Conservation (phyloP, 2,113 vertebrate species). For the Aramus guarauna region DNA sequence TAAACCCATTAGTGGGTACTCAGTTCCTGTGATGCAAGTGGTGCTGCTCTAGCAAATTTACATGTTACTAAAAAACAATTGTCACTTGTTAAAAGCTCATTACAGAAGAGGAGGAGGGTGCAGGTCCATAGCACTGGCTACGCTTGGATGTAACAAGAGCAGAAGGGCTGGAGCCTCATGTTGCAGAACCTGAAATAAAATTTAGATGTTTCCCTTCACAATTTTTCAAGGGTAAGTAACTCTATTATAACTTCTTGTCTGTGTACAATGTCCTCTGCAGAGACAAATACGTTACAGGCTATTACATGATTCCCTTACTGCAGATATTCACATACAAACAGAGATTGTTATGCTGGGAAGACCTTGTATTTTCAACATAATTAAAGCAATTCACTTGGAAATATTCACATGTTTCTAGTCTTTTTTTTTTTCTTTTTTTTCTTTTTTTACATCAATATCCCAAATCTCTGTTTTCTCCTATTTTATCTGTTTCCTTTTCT, state of each 20-base stretch:
- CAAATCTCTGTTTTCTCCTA: not conserved
- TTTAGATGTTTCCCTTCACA: not conserved
- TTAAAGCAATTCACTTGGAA: not conserved
- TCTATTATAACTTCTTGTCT: not conserved
- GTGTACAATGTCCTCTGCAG: not conserved
- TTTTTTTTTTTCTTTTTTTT: not conserved
- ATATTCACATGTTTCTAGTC: not conserved
- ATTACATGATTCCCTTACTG: not conserved
- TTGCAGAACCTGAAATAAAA: not conserved
- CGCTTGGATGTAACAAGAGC: rapidly evolving
- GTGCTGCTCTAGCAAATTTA: not conserved
- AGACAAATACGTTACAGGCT: not conserved
- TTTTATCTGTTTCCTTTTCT: not conserved
- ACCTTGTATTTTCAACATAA: not conserved
- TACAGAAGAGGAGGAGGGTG: not conserved
- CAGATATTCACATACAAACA: not conserved
- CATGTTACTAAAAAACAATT: not conserved
- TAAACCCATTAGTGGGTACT: not conserved
- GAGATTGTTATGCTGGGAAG: not conserved
- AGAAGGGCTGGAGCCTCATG: not conserved
- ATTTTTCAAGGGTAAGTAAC: not conserved
- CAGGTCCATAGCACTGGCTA: not conserved
- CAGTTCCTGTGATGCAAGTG: not conserved
- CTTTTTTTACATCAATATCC: not conserved
- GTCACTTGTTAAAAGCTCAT: not conserved